phyloP scores from a whole-genome alignment of 1,140 invertebrate genomes.

The Drosophila teissieri region DNA sequence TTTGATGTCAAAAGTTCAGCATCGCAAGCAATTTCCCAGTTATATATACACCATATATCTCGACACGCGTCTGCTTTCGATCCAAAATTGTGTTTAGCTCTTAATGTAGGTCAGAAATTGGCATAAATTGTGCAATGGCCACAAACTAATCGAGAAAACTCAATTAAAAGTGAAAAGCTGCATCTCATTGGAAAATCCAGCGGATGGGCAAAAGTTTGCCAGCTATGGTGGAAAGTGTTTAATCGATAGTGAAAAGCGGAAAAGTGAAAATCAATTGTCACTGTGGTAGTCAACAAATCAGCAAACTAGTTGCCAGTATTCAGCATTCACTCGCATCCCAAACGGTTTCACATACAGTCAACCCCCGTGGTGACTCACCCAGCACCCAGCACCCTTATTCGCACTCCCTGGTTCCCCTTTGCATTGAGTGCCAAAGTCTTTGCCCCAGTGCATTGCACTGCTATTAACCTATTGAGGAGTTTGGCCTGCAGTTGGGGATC shows the following conservation, averaged over 20 bases:
- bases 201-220: constrained; percentile 46
- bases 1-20: constrained; percentile 46
- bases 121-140: constrained; percentile 26
- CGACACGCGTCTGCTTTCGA: constrained; percentile 55
- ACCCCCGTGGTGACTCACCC: constrained; percentile 21
- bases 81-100: constrained; percentile 30
- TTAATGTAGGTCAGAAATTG: constrained; percentile 72
- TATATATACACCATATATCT: constrained; percentile 26
- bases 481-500: constrained; percentile 11
- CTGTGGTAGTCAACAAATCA: constrained; percentile 32
- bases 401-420: not conserved
- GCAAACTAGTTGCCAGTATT: not conserved
- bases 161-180: constrained; percentile 61
- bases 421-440: constrained; percentile 5
- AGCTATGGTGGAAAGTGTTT: constrained; percentile 69
- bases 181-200: constrained; percentile 41
- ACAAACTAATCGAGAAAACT: constrained; percentile 45
- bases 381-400: constrained; percentile 26
- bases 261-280: constrained; percentile 53
- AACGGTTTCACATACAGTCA: constrained; percentile 52
- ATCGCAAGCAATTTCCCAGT: constrained; percentile 16
- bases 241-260: constrained; percentile 74
- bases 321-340: constrained; percentile 1
- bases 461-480: constrained; percentile 59
- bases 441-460: constrained; percentile 63